Percentiles rank a stretch among this genome's conserved stretches.
Conservation (phyloP, 2,888 invertebrate genomes). For the Therioaphis trifolii region DNA sequence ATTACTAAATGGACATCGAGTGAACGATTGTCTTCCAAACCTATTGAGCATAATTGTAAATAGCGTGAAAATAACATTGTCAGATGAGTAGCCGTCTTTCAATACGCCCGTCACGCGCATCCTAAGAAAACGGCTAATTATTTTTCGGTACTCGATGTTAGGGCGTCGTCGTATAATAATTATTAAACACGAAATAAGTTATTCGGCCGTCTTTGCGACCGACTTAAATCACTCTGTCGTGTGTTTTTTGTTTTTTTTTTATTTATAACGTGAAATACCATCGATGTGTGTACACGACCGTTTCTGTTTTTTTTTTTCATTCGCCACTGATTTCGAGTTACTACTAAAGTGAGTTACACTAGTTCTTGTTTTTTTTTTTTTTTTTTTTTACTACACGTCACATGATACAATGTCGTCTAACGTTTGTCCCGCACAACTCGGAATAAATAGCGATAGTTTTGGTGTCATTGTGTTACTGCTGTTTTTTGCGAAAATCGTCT, state of each 20-base stretch:
- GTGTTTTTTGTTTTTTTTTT: not conserved
- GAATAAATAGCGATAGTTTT: not conserved
- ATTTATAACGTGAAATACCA: not conserved
- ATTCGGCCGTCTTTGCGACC: not conserved
- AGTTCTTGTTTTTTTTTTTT: too few relatives aligned
- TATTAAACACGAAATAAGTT: not conserved
- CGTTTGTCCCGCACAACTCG: not conserved
- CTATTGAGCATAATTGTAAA: not conserved
- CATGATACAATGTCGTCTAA: too few relatives aligned
- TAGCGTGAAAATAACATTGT: not conserved
- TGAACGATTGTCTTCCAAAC: not conserved
- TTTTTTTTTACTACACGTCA: too few relatives aligned
- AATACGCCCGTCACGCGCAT: not conserved
- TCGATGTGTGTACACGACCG: not conserved
- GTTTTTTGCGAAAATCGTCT: not conserved
- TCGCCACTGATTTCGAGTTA: not conserved
- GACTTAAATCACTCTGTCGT: not conserved
- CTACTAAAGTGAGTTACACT: not conserved
- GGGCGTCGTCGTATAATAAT: not conserved
- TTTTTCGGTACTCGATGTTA: not conserved
- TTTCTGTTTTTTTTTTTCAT: slow-evolving; percentile 14
- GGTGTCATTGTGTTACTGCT: not conserved
- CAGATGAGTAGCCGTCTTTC: not conserved
- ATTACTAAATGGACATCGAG: not conserved
- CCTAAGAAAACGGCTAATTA: not conserved